Evolutionary conservation across 2,888 invertebrate genomes (phyloP), one percentile per base, ranked within the genome.

Genomic region (Dysmachus trigonus): DNA sequence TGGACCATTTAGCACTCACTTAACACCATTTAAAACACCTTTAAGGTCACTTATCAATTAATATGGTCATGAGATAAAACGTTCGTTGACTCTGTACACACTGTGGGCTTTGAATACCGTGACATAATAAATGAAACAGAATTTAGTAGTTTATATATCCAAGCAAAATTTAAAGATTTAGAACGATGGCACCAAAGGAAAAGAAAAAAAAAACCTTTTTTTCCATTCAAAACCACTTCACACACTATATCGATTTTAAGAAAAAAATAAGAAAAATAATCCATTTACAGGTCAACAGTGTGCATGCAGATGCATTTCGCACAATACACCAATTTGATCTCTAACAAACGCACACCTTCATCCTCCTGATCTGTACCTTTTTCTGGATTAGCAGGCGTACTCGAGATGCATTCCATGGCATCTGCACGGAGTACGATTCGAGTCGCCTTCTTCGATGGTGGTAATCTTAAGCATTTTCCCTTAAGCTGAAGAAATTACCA

Each of bases 311-410:
- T 79, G 47, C 47, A 51, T 47, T 79, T 79, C 51, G 79, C 79
- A 30, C 79, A 79, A 79, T 79, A 79, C n/a, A n/a, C 76, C 76
- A 76, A 76, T 33, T 41, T 5, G 6, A 79, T 79, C 79, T 79
- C 79, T 79, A 41, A 41, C 38, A 79, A n/a, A 79, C 79, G 79
- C 51, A 79, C 79, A 79, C 79, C 30, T 51, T 15, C 79, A 79
- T 73, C 51, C 79, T 79, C 31, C 31, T 62, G 51, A 79, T 79
- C 79, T 51, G 79, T 51, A 79, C 79, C 79, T 79, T 79, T 79
- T 31, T 47, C 79, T 76, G 31, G 47, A 79, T 31, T 51, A 79
- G 38, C 79, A 27, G 47, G 27, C 18, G 38, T 5, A 47, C 79
- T 51, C 79, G 79, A 51, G 30, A 4, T 79, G 22, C 10, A 79